Evolutionary conservation across 2,888 invertebrate genomes (phyloP).

Genomic region (Azorinus chamasolen): DNA sequence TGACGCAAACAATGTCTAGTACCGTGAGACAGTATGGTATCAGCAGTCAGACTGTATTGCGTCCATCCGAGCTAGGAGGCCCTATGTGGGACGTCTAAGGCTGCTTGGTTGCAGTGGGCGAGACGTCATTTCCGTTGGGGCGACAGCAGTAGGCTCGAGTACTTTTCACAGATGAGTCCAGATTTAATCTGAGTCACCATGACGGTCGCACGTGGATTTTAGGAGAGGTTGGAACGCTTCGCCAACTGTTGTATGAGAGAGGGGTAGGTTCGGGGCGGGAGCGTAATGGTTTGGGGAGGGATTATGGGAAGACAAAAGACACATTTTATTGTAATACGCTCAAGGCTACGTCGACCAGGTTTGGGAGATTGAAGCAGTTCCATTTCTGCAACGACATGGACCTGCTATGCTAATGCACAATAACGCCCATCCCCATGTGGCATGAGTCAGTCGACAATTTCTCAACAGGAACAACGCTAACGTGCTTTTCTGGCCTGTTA

Average conservation of each 20-base stretch:
- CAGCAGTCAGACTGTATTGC: too few relatives aligned
- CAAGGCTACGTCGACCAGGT: conserved; percentile 18
- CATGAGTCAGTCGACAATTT: conserved; percentile 14
- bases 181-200: conserved; percentile 11
- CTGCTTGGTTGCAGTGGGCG: not conserved
- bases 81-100: too few relatives aligned
- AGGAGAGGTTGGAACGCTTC: conserved; percentile 11
- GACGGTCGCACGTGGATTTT: conserved; percentile 14
- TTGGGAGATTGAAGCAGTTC: conserved; percentile 14
- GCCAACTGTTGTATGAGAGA: conserved; percentile 16
- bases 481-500: conserved; percentile 24
- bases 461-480: conserved; percentile 21
- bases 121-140: conserved; percentile 3
- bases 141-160: conserved; percentile 2
- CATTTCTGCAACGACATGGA: conserved; percentile 12
- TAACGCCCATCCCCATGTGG: conserved; percentile 22
- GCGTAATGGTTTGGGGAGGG: conserved; percentile 29
- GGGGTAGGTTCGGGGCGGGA: conserved; percentile 19
- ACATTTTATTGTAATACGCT: conserved; percentile 8
- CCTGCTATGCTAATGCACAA: conserved; percentile 13
- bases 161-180: conserved; percentile 21
- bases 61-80: too few relatives aligned
- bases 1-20: too few relatives aligned
- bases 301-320: conserved; percentile 24
- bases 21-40: too few relatives aligned